phyloP scores from a whole-genome alignment of 2,113 vertebrate species.

The Sciurus niger region DNA sequence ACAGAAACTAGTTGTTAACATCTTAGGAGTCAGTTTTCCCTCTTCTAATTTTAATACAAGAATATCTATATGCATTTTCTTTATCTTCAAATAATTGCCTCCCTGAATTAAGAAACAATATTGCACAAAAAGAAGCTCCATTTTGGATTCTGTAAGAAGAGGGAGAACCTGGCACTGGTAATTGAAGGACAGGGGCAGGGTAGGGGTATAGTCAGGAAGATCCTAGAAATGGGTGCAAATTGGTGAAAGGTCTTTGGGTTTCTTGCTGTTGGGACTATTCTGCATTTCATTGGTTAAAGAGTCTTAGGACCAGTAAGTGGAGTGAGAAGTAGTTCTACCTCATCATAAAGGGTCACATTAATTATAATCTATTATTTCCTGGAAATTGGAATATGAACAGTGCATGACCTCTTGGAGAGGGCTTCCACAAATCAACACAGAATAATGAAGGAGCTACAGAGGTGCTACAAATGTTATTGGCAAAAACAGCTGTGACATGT shows the following conservation, averaged over 20 bases:
- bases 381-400: neutral
- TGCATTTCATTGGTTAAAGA: neutral
- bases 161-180: neutral
- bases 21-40: neutral
- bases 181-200: neutral
- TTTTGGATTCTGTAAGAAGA: neutral
- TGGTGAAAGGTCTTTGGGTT: neutral
- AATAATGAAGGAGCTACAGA: neutral
- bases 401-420: neutral
- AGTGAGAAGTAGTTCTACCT: neutral
- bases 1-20: neutral
- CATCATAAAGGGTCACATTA: neutral
- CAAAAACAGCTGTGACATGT: neutral
- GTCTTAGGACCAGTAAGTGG: neutral
- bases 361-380: neutral
- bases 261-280: neutral
- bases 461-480: neutral
- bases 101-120: neutral
- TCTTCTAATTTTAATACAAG: neutral
- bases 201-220: neutral
- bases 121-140: neutral
- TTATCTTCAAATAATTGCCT: neutral
- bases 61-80: neutral
- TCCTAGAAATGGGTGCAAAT: neutral
- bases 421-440: neutral